Conservation (phyloP, 2,113 vertebrate species). For the Oryzias celebensis region DNA sequence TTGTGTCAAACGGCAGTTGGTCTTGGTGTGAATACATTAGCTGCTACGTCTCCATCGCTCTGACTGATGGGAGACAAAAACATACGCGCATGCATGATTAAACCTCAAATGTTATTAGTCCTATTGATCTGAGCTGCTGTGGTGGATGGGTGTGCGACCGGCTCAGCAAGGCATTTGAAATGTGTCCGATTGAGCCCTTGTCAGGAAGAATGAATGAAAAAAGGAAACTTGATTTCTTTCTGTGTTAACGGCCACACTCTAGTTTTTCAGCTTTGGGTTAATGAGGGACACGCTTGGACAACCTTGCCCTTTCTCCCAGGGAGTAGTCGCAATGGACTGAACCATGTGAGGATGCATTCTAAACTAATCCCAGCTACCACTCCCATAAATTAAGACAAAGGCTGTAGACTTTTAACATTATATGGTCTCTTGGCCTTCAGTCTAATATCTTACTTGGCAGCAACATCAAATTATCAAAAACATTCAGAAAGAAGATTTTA, state of each 20-base stretch:
- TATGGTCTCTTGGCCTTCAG: too few relatives aligned
- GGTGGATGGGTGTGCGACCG: conserved; percentile 66
- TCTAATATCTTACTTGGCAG: too few relatives aligned
- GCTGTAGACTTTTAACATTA: too few relatives aligned
- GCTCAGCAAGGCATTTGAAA: conserved; percentile 71
- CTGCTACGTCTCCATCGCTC: conserved; percentile 88
- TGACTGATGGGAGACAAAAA: conserved; percentile 76
- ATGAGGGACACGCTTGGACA: not conserved
- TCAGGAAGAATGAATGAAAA: conserved; percentile 37
- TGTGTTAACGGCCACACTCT: conserved; percentile 66
- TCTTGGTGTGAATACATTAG: conserved; percentile 96
- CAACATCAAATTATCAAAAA: too few relatives aligned
- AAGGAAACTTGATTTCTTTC: conserved; percentile 55
- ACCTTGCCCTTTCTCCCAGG: too few relatives aligned
- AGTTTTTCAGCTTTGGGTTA: conserved; percentile 52
- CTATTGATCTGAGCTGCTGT: conserved; percentile 66
- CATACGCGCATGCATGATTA: conserved; percentile 86
- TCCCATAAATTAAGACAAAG: too few relatives aligned
- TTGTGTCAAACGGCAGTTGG: conserved; percentile 88
- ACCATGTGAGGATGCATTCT: conserved; percentile 44
- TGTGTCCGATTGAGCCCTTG: conserved; percentile 64
- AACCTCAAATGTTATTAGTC: conserved; percentile 84
- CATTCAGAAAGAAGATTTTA: too few relatives aligned
- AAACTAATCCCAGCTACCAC: conserved; percentile 2
- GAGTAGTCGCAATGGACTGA: too few relatives aligned